Conservation (phyloP, 64 coral and sea anemone species). For the Montipora cactus region DNA sequence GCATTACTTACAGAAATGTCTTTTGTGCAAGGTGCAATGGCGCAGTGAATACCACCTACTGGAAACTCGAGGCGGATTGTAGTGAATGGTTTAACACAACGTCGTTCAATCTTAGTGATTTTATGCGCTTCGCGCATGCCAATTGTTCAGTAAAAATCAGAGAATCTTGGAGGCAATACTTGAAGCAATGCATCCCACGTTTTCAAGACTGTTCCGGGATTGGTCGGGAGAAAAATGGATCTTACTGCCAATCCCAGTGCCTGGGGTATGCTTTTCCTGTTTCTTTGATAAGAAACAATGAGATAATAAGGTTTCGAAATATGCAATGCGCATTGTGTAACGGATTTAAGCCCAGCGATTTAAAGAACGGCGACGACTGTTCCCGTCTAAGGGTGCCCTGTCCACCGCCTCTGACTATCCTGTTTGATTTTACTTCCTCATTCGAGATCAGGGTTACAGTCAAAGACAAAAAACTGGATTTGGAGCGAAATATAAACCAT, state of each 20-base stretch:
- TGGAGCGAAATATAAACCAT: too few relatives aligned
- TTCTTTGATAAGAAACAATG: not conserved
- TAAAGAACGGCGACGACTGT: not conserved
- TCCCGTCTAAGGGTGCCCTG: not conserved
- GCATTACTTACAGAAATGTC: constrained; percentile 42
- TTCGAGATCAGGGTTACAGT: not conserved
- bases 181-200: constrained; percentile 8
- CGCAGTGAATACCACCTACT: not conserved
- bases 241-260: not conserved
- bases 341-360: too few relatives aligned
- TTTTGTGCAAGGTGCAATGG: constrained; percentile 3
- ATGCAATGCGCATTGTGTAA: constrained; percentile 28
- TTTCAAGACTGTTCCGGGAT: not conserved
- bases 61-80: not conserved
- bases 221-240: not conserved
- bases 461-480: not conserved
- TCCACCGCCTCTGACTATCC: not conserved
- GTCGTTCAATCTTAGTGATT: not conserved
- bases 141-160: not conserved
- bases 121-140: not conserved
- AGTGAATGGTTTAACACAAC: not conserved
- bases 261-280: constrained; percentile 7
- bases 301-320: not conserved
- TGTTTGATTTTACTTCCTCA: constrained; percentile 2
- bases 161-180: not conserved